Percentiles rank a stretch among this genome's conserved stretches.
Conservation (phyloP, 1,140 invertebrate species). For the Euura lappo region DNA sequence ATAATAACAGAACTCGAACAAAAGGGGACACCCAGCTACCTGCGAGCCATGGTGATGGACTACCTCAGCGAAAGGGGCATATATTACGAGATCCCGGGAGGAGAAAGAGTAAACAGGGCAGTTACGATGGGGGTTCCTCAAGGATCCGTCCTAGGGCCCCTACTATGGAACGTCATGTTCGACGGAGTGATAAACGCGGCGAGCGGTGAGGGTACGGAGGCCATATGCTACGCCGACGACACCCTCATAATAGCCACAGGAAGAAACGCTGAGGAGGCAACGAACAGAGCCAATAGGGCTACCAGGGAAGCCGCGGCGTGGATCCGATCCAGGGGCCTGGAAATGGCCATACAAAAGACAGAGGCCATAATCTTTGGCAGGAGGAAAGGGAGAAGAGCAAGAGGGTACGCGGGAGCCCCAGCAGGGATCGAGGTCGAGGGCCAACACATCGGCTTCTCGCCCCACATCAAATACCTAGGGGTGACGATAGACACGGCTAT, state of each 20-base stretch:
- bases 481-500: neutral
- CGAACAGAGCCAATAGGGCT: constrained; percentile 16
- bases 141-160: constrained; percentile 36
- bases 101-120: constrained; percentile 11
- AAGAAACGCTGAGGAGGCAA: constrained; percentile 14
- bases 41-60: too few relatives aligned
- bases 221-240: constrained; percentile 38
- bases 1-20: too few relatives aligned
- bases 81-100: too few relatives aligned
- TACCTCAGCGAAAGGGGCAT: too few relatives aligned
- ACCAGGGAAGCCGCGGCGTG: constrained; percentile 20
- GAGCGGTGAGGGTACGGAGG: constrained; percentile 12
- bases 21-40: too few relatives aligned
- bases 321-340: constrained; percentile 19
- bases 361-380: constrained; percentile 22
- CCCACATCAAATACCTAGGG: too few relatives aligned
- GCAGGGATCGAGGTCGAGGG: neutral
- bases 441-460: constrained; percentile 13
- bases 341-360: constrained; percentile 31
- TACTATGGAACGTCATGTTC: constrained; percentile 40
- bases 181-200: constrained; percentile 32
- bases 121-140: constrained; percentile 33
- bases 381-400: neutral
- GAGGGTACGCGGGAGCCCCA: neutral
- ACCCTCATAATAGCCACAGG: constrained; percentile 28